A percentile compares a stretch with the other conserved stretches of the same genome.
Evolutionary conservation across 2,797 vertebrate species (phyloP).

Genomic region (Sebastolobus altivelis): DNA sequence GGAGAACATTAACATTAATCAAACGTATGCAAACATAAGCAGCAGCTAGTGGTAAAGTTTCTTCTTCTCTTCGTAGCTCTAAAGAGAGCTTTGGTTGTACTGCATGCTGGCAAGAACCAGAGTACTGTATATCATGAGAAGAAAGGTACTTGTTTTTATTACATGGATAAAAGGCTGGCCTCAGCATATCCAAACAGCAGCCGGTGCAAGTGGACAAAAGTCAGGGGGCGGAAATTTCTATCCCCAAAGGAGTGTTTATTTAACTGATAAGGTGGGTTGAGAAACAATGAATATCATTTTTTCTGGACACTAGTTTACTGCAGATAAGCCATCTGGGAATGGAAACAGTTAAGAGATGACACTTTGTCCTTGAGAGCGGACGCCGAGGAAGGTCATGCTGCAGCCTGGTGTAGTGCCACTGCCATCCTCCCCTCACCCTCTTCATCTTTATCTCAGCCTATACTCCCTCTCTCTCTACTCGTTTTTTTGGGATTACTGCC

Average conservation of each 20-base stretch:
- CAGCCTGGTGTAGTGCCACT: conserved; percentile 52
- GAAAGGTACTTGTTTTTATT: conserved; percentile 79
- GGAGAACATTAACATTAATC: conserved; percentile 29
- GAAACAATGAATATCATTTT: conserved; percentile 94
- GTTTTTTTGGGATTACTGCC: conserved; percentile 58
- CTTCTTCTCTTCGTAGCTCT: background rate
- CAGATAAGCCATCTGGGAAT: conserved; percentile 91
- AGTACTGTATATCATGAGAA: conserved; percentile 62
- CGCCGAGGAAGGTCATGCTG: conserved; percentile 65
- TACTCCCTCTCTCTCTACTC: conserved; percentile 31
- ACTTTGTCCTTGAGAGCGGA: conserved; percentile 81
- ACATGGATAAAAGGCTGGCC: conserved; percentile 80
- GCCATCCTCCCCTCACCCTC: conserved; percentile 58
- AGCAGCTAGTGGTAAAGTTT: conserved; percentile 3
- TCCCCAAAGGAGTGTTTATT: conserved; percentile 87
- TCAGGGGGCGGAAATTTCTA: conserved; percentile 82
- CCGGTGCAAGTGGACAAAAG: conserved; percentile 58
- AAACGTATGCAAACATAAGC: conserved; percentile 12
- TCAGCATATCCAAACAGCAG: conserved; percentile 77
- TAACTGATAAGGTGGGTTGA: conserved; percentile 92
- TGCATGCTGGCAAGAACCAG: background rate
- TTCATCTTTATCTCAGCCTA: conserved; percentile 68
- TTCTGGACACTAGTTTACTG: conserved; percentile 88
- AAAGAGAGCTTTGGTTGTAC: background rate
- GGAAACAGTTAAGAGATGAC: conserved; percentile 85